Conservation (phyloP, 2,797 vertebrate genomes). For the Gymnocypris eckloni region DNA sequence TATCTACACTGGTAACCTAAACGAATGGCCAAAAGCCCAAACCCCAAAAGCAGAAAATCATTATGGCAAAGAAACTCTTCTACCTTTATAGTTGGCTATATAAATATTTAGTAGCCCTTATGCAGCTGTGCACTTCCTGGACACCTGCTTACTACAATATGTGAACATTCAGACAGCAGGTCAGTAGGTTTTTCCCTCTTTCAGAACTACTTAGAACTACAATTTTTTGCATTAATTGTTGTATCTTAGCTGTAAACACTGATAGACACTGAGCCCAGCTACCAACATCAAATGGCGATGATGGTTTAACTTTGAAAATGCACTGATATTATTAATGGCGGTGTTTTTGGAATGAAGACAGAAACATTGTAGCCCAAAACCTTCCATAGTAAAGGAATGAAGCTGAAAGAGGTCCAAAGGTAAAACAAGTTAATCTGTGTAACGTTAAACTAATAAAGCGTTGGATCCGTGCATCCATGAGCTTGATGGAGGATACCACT, state of each 20-base stretch:
- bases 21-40: background rate
- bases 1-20: background rate
- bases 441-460: background rate
- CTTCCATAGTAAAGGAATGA: background rate
- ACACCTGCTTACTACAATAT: background rate
- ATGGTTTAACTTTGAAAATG: background rate
- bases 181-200: too few species aligned
- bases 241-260: too few species aligned
- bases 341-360: background rate
- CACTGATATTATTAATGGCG: background rate
- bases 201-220: background rate
- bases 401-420: background rate
- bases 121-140: background rate
- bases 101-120: background rate
- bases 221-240: too few species aligned
- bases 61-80: background rate
- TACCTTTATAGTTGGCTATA: background rate
- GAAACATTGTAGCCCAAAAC: background rate
- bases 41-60: background rate
- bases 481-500: background rate
- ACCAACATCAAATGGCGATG: background rate
- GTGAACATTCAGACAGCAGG: background rate
- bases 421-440: slow-evolving; percentile 25
- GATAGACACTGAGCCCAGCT: background rate
- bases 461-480: background rate